Percentiles rank a stretch among this genome's conserved stretches.
Evolutionary conservation across 2,113 vertebrate species (phyloP).

Genomic region (Nycticryphes semicollaris): DNA sequence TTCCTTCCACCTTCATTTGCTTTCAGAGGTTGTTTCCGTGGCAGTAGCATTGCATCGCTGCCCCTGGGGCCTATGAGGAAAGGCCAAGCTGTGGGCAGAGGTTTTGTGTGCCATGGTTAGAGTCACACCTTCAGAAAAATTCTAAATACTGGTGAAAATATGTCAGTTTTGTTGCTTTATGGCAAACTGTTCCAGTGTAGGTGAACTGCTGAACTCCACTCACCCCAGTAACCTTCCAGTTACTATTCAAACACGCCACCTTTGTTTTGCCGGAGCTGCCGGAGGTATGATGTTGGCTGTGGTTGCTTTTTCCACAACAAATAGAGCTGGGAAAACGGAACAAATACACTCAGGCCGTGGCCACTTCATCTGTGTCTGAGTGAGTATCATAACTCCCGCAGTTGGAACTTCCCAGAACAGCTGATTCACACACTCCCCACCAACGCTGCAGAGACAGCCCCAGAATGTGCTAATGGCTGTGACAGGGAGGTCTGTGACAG

Average conservation of each 20-base stretch:
- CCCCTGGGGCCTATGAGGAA: neutral
- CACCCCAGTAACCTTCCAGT: rapidly evolving
- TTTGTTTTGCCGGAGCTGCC: neutral
- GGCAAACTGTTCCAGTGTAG: neutral
- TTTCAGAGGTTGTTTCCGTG: neutral
- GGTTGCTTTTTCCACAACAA: conserved; percentile 28
- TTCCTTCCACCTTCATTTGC: neutral
- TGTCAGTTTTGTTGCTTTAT: neutral
- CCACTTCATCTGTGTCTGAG: neutral
- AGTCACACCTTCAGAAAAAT: neutral
- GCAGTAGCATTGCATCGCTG: neutral
- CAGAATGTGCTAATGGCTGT: neutral
- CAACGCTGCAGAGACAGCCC: neutral
- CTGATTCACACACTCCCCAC: conserved; percentile 39
- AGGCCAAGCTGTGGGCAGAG: neutral
- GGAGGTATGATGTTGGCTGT: neutral
- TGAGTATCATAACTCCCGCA: neutral
- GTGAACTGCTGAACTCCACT: neutral
- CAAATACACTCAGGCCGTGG: neutral
- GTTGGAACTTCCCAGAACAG: conserved; percentile 38
- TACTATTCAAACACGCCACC: neutral
- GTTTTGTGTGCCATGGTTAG: neutral
- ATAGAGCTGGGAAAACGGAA: conserved; percentile 10
- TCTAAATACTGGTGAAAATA: neutral
- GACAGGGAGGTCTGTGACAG: conserved; percentile 6